Evolutionary conservation across 1,140 invertebrate species (phyloP), one percentile per base, ranked within the genome.

Genomic region (Pteromalus puparum): DNA sequence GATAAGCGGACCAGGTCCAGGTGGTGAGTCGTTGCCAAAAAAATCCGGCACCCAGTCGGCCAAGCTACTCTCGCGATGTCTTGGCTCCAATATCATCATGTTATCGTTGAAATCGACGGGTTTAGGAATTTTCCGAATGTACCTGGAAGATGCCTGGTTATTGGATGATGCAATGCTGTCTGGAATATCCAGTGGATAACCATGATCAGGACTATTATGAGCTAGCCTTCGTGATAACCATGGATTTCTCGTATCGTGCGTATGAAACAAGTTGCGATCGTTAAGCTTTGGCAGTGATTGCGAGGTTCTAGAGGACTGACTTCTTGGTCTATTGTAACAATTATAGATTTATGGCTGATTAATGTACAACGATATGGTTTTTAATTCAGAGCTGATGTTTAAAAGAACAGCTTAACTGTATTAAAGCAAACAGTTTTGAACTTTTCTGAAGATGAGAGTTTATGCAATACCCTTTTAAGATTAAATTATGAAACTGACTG

Each of bases 1-100:
- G 1, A 90, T 85, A 0, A 90, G 30, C 5, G 89, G 87, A 0
- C 88, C 88, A 2, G 28, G 67, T 6, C 81, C 68, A 9, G 84
- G 84, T 0, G 81, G 18, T 0, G 82, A 70, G 1, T 85, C 28
- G 7, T 81, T 53, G 15, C 21, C 78, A 2, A 89, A 13, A 12
- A 88, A 24, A 12, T 87, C 85, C 0, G 83, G 5, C 3, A 89
- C 75, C 46, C 86, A 85, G 10, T 88, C 87, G 1, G 34, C 38
- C 77, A 26, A 79, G n/a, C 61, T 81, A n/a, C 15, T 72, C n/a
- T 30, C 15, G 4, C 67, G 61, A 5, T 28, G 1, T n/a, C 46
- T 68, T 9, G 70, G 80, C 15, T 81, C 68, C 18, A 81, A 38
- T 21, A 74, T 81, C 70, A 81, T 72, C n/a, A 42, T 70, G 26